Conservation (phyloP, 2,797 vertebrate genomes). For the Aulostomus chinensis region DNA sequence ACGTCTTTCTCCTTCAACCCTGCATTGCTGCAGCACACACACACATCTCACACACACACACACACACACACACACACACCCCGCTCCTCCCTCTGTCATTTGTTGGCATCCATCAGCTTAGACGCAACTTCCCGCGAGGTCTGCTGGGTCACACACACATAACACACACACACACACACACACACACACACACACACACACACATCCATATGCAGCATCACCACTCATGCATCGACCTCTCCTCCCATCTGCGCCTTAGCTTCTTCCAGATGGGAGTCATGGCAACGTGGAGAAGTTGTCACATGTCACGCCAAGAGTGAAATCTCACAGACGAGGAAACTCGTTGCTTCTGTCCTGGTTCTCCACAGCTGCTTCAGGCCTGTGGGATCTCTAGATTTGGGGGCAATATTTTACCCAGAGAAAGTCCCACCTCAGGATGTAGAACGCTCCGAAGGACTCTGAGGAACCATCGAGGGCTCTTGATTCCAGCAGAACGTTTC, state of each 20-base stretch:
- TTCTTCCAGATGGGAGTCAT: conserved; percentile 31
- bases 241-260: conserved; percentile 48
- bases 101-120: conserved; percentile 64
- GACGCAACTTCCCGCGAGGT: conserved; percentile 60
- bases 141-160: conserved; percentile 63
- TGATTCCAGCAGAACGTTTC: too few relatives aligned
- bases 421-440: too few relatives aligned
- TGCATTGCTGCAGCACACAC: conserved; percentile 68
- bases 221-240: conserved; percentile 35
- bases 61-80: conserved; percentile 22
- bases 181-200: not conserved
- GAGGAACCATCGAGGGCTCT: too few relatives aligned
- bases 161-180: conserved; percentile 11
- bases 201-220: conserved; percentile 21
- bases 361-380: too few relatives aligned
- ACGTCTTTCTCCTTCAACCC: conserved; percentile 19
- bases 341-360: conserved; percentile 18
- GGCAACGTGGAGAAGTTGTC: conserved; percentile 50
- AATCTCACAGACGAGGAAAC: conserved; percentile 25
- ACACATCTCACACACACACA: conserved; percentile 28
- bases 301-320: conserved; percentile 30
- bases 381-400: too few relatives aligned
- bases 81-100: conserved; percentile 17
- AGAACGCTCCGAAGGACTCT: too few relatives aligned
- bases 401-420: too few relatives aligned